Conservation (phyloP, 2,113 vertebrate genomes). For the Callochromis pleurospilus region DNA sequence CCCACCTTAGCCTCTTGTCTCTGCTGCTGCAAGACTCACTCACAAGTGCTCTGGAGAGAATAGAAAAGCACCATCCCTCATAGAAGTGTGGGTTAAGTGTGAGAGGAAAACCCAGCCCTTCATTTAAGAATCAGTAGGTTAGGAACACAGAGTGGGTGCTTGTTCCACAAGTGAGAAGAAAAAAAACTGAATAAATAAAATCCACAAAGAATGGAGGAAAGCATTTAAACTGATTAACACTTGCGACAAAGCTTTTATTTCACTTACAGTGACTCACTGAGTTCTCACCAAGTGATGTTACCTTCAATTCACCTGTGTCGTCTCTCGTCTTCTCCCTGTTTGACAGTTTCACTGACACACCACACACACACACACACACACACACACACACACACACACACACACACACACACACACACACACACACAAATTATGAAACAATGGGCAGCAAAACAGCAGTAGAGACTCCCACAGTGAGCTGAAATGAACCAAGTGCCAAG, state of each 20-base stretch:
- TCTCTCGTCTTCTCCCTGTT: neutral
- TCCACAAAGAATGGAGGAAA: neutral
- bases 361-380: rapidly evolving
- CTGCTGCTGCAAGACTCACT: neutral
- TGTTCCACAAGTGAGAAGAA: neutral
- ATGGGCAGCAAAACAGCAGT: neutral
- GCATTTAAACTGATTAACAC: neutral
- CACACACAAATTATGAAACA: neutral
- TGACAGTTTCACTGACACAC: neutral
- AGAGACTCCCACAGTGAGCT: neutral
- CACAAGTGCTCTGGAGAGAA: neutral
- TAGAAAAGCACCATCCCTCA: neutral
- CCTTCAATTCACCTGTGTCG: neutral
- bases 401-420: rapidly evolving
- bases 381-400: neutral
- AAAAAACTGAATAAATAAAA: rapidly evolving
- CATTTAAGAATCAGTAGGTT: neutral
- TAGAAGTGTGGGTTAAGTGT: neutral
- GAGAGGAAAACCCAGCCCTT: neutral
- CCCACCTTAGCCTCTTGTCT: neutral
- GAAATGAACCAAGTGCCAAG: neutral
- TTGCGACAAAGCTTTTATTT: neutral
- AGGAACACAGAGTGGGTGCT: rapidly evolving
- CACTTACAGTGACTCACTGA: neutral
- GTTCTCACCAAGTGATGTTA: neutral